Conservation (phyloP, 2,113 vertebrate genomes). For the Oxygymnocypris stewartii region DNA sequence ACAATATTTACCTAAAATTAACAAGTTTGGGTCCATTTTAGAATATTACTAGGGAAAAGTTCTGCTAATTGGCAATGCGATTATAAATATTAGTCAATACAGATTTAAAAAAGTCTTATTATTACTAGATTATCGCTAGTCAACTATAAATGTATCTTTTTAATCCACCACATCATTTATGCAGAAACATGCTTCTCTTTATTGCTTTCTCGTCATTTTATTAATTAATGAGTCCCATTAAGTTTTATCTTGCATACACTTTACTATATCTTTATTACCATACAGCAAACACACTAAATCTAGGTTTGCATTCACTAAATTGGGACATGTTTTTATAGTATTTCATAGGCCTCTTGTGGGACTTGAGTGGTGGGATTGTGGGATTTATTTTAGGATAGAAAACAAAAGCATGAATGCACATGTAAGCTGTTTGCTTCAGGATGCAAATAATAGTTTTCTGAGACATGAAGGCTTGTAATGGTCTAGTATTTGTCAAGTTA, state of each 20-base stretch:
- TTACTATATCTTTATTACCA: neutral
- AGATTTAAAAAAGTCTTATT: neutral
- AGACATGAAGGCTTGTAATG: neutral
- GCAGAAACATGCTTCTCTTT: neutral
- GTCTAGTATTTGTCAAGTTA: slow-evolving; percentile 13
- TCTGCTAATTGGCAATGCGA: neutral
- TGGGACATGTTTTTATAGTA: slow-evolving; percentile 1
- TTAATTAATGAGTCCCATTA: neutral
- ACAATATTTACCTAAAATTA: neutral
- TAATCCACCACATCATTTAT: neutral
- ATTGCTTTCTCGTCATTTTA: neutral
- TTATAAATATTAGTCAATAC: neutral
- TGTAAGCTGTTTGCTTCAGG: slow-evolving; percentile 13
- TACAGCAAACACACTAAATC: neutral
- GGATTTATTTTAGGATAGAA: slow-evolving; percentile 24
- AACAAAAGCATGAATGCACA: slow-evolving; percentile 29
- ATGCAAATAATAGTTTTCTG: neutral
- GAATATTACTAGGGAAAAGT: neutral
- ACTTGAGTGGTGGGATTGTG: slow-evolving; percentile 2
- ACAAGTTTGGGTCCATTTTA: neutral
- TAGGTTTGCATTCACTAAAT: neutral
- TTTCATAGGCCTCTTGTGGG: neutral
- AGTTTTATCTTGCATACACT: neutral
- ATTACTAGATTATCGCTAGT: neutral
- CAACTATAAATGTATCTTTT: neutral